Evolutionary conservation across 2,888 invertebrate genomes (phyloP), one percentile per base, ranked within the genome.

Genomic region (Antheraea assamensis): DNA sequence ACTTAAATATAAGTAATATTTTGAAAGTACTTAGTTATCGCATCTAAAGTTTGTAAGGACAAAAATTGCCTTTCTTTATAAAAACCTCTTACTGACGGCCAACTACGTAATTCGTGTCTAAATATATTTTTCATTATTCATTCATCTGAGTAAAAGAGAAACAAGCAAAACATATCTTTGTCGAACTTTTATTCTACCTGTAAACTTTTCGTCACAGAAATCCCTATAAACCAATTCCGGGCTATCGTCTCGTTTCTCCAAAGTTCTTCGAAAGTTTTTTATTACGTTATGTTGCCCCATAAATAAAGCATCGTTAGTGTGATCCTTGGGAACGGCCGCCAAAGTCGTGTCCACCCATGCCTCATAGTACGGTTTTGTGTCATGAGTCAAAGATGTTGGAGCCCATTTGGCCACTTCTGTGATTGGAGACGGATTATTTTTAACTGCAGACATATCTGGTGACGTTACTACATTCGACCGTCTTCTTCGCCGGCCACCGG

Each of bases 321-420:
- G 76, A n/a, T 79, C 79, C 75, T 84, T 89, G 0, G 88, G 81
- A 0, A 90, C 82, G 0, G 92, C 91, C 0, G 91, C 85, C 0
- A 91, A 71, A 0, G 89, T 90, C 0, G 90, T 92, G 66, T 89
- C 82, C 0, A 94, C 87, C 93, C 93, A 94, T 0, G 93, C 93
- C 68, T 93, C 93, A 80, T 94, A 93, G 61, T 92, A 93, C 0
- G 90, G 90, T 71, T 87, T 87, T 0, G 91, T 89, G n/a, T 89
- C 87, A 0, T 81, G 78, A 3, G 82, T 86, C 0, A 87, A 74
- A 3, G 84, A 84, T 0, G 82, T 79, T 0, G 92, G 90, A 1
- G 85, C 87, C 93, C 92, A 93, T 78, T 88, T 89, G 0, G 91
- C 90, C 0, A 92, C 88, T 75, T 92, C 92, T 0, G 92, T 92